phyloP scores from a whole-genome alignment of 2,113 vertebrate species.

The Urocynchramus pylzowi region DNA sequence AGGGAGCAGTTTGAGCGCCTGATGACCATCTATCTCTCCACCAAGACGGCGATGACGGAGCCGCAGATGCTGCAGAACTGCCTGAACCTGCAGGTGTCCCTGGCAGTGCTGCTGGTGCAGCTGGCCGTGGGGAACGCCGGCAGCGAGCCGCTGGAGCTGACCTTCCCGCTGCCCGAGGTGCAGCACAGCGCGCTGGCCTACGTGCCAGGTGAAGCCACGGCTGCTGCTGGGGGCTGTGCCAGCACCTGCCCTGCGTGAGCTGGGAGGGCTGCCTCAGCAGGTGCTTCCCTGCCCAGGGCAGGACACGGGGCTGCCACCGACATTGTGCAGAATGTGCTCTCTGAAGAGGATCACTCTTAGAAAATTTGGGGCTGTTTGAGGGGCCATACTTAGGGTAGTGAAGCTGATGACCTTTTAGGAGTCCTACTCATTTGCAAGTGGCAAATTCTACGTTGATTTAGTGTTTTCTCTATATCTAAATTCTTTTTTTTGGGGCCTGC shows the following conservation, averaged over 20 bases:
- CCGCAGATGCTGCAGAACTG: constrained; percentile 93
- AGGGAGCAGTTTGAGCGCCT: constrained; percentile 96
- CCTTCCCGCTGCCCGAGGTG: constrained; percentile 83
- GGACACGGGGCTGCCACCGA: accelerated
- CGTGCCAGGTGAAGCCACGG: constrained; percentile 82
- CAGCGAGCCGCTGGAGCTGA: constrained; percentile 81
- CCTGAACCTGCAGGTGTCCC: constrained; percentile 92
- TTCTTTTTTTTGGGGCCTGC: not conserved
- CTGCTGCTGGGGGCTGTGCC: not conserved
- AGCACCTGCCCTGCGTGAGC: no score
- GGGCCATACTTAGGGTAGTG: no score
- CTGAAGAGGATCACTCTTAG: not conserved
- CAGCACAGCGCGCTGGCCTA: constrained; percentile 82
- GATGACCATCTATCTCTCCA: constrained; percentile 96
- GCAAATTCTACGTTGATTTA: not conserved
- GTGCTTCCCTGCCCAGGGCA: not conserved
- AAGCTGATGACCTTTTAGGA: not conserved
- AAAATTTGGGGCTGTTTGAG: not conserved
- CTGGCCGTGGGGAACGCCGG: constrained; percentile 85
- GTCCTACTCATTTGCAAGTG: accelerated
- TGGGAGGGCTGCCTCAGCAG: not conserved
- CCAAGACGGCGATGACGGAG: constrained; percentile 90
- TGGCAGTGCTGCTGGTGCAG: constrained; percentile 89
- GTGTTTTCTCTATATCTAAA: not conserved
- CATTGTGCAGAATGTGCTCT: not conserved